Evolutionary conservation across 2,888 invertebrate species (phyloP).

Genomic region (Patella pellucida): DNA sequence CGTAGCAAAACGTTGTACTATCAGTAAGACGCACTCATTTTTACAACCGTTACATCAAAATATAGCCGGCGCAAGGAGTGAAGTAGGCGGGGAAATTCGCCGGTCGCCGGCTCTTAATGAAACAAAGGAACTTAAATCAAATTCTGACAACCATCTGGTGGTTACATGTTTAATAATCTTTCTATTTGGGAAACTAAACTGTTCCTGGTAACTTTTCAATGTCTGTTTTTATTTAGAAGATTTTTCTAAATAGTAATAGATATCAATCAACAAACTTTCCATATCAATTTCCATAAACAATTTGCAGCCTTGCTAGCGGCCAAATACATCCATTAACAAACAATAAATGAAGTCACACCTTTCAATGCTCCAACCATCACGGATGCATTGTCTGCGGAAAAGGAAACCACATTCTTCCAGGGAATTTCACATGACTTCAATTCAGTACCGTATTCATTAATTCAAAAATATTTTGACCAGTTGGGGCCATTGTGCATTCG

Average conservation of each 20-base stretch:
- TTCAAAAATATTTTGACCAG: no score
- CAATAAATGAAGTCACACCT: background rate
- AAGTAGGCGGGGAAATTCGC: no score
- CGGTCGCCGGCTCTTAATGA: no score
- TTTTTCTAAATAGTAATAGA: constrained; percentile 25
- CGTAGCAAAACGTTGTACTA: no score
- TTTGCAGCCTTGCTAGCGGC: constrained; percentile 14
- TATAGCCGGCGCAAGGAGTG: no score
- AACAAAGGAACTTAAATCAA: background rate
- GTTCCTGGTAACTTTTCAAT: constrained; percentile 15
- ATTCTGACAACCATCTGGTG: constrained; percentile 23
- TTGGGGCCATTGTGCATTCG: no score
- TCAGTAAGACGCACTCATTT: no score
- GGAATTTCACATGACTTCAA: no score
- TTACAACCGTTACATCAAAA: no score
- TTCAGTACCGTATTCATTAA: no score
- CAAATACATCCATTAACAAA: background rate
- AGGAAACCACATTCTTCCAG: no score
- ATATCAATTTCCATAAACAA: constrained; percentile 7
- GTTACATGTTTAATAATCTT: constrained; percentile 19
- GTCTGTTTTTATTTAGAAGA: background rate
- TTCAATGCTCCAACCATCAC: background rate
- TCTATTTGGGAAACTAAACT: background rate
- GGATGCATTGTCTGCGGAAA: background rate
- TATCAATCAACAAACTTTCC: constrained; percentile 6